A percentile compares a stretch with the other conserved stretches of the same genome.
These are phyloP conservation scores for Caenorhabditis briggsae DNA, from an alignment of 1,140 invertebrate species.

Conservation along the genomic window DNA sequence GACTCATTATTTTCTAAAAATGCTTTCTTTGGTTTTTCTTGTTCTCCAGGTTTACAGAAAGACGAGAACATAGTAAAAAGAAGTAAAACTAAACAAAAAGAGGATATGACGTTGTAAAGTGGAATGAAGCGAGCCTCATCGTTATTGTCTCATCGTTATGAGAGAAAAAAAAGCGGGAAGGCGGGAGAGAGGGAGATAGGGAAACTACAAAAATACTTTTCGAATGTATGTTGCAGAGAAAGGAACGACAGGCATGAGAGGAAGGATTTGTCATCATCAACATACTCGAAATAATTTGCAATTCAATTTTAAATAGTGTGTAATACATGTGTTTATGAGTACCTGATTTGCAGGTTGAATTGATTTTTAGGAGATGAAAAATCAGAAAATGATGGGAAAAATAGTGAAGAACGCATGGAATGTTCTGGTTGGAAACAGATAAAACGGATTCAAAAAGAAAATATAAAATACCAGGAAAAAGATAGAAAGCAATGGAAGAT, in stretches of 20 bases:
- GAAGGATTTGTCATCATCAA: not conserved
- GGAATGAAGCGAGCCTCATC: not conserved
- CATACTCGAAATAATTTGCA: slow-evolving; percentile 18
- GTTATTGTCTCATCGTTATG: not conserved
- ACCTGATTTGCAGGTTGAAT: too few relatives aligned
- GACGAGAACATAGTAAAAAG: not conserved
- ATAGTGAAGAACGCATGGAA: too few relatives aligned
- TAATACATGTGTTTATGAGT: not conserved
- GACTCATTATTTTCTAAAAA: not conserved
- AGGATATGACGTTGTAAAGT: slow-evolving; percentile 26
- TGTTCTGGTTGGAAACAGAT: too few relatives aligned
- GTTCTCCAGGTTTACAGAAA: not conserved
- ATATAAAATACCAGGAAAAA: too few relatives aligned
- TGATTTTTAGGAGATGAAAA: too few relatives aligned
- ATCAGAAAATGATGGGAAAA: too few relatives aligned
- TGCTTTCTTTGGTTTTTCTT: too few relatives aligned
- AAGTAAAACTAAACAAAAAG: not conserved
- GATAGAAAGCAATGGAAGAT: too few relatives aligned
- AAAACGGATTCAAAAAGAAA: too few relatives aligned
- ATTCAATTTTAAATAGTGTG: slow-evolving; percentile 15
- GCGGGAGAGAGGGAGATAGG: not conserved
- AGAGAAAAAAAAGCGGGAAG: not conserved
- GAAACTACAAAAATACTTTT: slow-evolving; percentile 19
- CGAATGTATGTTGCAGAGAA: not conserved
- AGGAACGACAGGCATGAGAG: not conserved